phyloP scores from a whole-genome alignment of 2,888 invertebrate genomes.

The Meteorus cinctellus region DNA sequence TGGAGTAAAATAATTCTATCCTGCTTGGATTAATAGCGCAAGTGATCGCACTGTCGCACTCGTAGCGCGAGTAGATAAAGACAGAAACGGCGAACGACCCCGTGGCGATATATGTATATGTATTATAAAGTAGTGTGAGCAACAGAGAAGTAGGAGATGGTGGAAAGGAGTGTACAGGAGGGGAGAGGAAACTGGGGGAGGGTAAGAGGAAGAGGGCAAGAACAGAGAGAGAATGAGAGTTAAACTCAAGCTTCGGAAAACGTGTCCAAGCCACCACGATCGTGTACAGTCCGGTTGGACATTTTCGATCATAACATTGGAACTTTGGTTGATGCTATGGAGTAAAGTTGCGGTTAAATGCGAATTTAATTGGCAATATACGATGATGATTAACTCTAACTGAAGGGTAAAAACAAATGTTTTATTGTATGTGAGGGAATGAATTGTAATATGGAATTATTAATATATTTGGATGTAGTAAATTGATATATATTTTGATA shows the following conservation, averaged over 20 bases:
- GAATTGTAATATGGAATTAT: background rate
- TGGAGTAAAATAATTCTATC: conserved; percentile 40
- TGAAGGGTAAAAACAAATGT: background rate
- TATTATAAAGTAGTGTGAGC: conserved; percentile 38
- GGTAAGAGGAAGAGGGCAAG: background rate
- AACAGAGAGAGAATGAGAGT: conserved; percentile 37
- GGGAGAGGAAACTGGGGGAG: background rate
- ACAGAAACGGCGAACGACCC: conserved; percentile 52
- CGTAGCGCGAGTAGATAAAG: conserved; percentile 45
- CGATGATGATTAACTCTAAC: background rate
- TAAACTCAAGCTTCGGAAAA: conserved; percentile 63
- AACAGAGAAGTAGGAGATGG: conserved; percentile 41
- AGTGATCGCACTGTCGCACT: conserved; percentile 35
- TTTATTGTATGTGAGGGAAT: background rate
- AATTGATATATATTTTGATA: background rate
- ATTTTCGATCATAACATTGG: conserved; percentile 69
- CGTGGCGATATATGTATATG: conserved; percentile 38
- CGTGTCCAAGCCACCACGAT: conserved; percentile 70
- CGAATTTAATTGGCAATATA: conserved; percentile 15
- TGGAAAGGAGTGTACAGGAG: conserved; percentile 11
- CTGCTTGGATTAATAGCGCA: conserved; percentile 28
- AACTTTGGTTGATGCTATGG: background rate
- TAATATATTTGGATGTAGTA: background rate
- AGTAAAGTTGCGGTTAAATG: conserved; percentile 3
- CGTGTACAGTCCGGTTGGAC: conserved; percentile 66